Evolutionary conservation across 1,140 invertebrate genomes (phyloP).

Genomic region (Diuraphis noxia): DNA sequence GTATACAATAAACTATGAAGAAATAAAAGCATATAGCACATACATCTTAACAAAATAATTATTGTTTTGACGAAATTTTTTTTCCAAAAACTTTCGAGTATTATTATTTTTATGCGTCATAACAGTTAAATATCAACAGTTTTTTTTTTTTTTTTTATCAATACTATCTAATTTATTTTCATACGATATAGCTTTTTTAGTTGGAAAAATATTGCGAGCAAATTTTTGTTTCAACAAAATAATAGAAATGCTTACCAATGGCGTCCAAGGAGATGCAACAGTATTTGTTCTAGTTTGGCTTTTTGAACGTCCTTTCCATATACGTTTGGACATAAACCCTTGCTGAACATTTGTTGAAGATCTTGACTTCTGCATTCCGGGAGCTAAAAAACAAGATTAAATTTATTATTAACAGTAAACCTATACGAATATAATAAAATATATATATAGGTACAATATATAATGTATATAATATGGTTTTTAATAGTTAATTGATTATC

Average conservation of each 20-base stretch:
- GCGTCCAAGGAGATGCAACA: slow-evolving; percentile 70
- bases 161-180: background rate
- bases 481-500: background rate
- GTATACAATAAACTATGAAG: background rate
- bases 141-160: background rate
- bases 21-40: background rate
- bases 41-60: background rate
- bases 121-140: background rate
- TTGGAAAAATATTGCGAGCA: background rate
- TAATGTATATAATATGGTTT: background rate
- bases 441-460: background rate
- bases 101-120: background rate
- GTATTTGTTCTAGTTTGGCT: slow-evolving; percentile 69
- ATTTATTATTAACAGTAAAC: background rate
- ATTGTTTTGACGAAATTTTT: background rate
- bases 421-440: background rate
- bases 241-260: slow-evolving; percentile 60
- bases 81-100: background rate
- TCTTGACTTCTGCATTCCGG: slow-evolving; percentile 76
- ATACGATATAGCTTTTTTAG: background rate
- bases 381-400: slow-evolving; percentile 14
- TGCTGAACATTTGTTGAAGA: slow-evolving; percentile 82
- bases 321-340: slow-evolving; percentile 76
- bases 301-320: slow-evolving; percentile 79
- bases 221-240: background rate